Evolutionary conservation across 1,140 invertebrate genomes (phyloP), one percentile per base, ranked within the genome.

Genomic region (Lepidurus couesii): DNA sequence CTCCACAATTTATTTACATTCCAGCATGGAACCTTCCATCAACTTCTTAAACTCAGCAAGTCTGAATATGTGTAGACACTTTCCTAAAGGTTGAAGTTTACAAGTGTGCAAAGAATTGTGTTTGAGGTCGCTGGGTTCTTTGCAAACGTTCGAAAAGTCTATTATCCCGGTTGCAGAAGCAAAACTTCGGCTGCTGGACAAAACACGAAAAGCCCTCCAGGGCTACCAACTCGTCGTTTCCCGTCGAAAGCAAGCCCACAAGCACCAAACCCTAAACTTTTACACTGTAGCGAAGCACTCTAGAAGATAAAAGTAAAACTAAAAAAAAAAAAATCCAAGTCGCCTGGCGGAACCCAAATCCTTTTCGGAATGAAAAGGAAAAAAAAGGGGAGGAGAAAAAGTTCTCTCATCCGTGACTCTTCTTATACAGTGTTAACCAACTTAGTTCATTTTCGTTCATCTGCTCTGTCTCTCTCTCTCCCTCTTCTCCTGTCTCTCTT

Each of bases 141-240:
- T 21, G 16, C 13, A 21, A 65, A 16, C 53, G 53, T 21, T n/a
- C 4, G 16, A 65, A 65, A 34, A 21, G 16, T 65, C 7, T 21
- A 65, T 65, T 13, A 65, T 65, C 53, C 21, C 16, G 53, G 53
- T 65, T 65, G 53, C 53, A 65, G n/a, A 65, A 65, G 53, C 53
- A 65, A 65, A 65, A 65, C 16, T 65, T 65, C 7, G 53, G 53
- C 53, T 65, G 53, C 53, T 65, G 53, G 34, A 34, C 34, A 65
- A 65, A 65, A 65, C 53, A 65, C 53, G 53, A 65, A 65, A 65
- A 21, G 53, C 34, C n/a, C 53, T 65, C 9, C 53, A 21, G 53
- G 53, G 53, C 53, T 65, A 16, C 53, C 53, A 16, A 65, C 16
- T 65, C 53, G 53, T 21, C 16, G 53, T 65, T 65, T 65, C 21